phyloP scores from a whole-genome alignment of 2,797 vertebrate genomes.

The Eupleurogrammus muticus region DNA sequence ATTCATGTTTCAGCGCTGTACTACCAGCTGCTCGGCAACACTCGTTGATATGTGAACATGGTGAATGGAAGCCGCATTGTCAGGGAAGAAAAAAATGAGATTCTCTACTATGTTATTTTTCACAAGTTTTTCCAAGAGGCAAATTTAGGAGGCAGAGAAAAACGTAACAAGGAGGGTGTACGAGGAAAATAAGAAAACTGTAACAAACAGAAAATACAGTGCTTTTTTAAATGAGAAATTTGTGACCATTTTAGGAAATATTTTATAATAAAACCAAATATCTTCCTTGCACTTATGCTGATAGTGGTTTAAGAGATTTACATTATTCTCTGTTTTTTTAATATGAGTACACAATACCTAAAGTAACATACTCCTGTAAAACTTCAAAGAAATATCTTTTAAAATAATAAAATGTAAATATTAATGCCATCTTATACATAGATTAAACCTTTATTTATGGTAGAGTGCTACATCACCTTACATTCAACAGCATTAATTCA shows the following conservation, averaged over 20 bases:
- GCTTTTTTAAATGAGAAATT: constrained; percentile 1
- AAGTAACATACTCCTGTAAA: constrained; percentile 20
- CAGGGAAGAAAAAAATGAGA: constrained; percentile 42
- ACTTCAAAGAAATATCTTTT: constrained; percentile 21
- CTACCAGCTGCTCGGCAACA: constrained; percentile 36
- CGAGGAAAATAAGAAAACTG: constrained; percentile 14
- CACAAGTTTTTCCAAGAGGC: constrained; percentile 46
- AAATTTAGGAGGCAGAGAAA: constrained; percentile 9
- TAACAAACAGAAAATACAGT: constrained; percentile 3
- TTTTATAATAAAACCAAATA: constrained; percentile 13
- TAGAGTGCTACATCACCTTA: too few relatives aligned
- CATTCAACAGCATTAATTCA: neutral
- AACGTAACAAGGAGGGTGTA: neutral
- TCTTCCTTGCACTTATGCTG: neutral
- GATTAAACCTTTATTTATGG: constrained; percentile 3
- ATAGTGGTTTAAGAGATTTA: constrained; percentile 9
- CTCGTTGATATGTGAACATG: constrained; percentile 21
- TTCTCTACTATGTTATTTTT: constrained; percentile 45
- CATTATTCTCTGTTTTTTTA: constrained; percentile 3
- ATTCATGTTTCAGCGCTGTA: neutral
- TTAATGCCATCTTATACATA: constrained; percentile 16
- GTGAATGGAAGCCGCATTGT: constrained; percentile 22
- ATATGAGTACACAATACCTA: constrained; percentile 5
- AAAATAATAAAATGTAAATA: too few relatives aligned
- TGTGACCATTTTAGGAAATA: neutral